Conservation (phyloP, 2,888 invertebrate genomes). For the Ochropleura leucogaster region DNA sequence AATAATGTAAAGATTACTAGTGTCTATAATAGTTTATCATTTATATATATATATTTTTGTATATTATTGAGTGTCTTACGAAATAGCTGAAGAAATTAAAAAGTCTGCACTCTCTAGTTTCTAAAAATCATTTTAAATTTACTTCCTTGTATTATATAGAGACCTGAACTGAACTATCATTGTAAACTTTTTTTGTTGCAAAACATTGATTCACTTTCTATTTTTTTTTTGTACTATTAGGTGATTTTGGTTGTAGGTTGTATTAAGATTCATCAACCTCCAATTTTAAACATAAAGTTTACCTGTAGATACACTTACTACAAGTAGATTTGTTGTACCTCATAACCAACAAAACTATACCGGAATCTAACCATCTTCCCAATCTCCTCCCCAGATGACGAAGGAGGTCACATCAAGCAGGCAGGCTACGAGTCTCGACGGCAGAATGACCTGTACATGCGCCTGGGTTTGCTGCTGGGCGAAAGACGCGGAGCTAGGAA, state of each 20-base stretch:
- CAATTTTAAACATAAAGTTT: not conserved
- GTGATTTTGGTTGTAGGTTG: too few relatives aligned
- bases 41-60: not conserved
- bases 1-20: conserved; percentile 18
- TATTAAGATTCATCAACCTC: too few relatives aligned
- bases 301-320: too few relatives aligned
- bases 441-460: conserved; percentile 95
- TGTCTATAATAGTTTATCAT: not conserved
- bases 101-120: not conserved
- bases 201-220: not conserved
- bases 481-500: conserved; percentile 91
- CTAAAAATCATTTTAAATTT: not conserved
- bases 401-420: conserved; percentile 93
- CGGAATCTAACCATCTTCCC: not conserved
- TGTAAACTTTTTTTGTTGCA: too few relatives aligned
- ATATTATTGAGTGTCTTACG: not conserved
- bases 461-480: conserved; percentile 95
- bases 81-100: not conserved
- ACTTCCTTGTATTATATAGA: not conserved
- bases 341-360: not conserved
- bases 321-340: not conserved
- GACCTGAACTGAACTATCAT: not conserved
- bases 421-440: conserved; percentile 85
- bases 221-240: not conserved
- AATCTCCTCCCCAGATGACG: conserved; percentile 91